Base-by-base conservation (phyloP, 2,797 vertebrate species). In the Clarias fuscus region DNA sequence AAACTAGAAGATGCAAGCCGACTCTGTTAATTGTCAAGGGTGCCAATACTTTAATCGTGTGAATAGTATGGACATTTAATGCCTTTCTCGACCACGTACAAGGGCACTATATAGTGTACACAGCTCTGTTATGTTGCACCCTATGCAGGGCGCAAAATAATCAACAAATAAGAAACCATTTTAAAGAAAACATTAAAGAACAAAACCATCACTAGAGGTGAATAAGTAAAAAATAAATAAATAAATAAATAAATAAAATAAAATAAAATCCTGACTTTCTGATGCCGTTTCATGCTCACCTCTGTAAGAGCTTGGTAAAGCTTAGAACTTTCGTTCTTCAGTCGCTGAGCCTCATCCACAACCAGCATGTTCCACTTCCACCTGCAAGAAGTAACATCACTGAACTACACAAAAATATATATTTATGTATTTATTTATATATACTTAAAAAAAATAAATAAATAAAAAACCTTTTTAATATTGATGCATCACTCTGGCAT, bases 261-360 rank as follows among this genome's bases (percentile, higher is more conserved):
- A n/a, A n/a, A n/a, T 33, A 37, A 37, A 37, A 37, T 37, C 37
- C 37, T 37, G 37, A 37, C 37, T 37, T 37, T 37, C 37, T 37
- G 6, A 24, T 11, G 4, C n/a, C 14, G 0, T 2, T 37, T 79
- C 20, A 1, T 2, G 70, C 48, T 72, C 65, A 99, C 98, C 97
- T 96, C 91, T n/a, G 92, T 96, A 85, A 99, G 95, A 0, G 93
- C 94, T 92, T 94, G 95, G 91, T 97, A 93, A 87, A 99, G 92
- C 48, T 97, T 83, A 14, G 97, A 98, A 62, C 93, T 95, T 88
- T 96, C 95, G 87, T 98, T 98, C 94, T 99, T 99, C 91, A 99
- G 90, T 85, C 97, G 94, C 90, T 99, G 98, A 90, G 97, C 97
- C 93, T 99, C 98, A 58, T 99, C 98, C 53, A 99, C 97, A 73